A percentile compares a stretch with the other conserved stretches of the same genome.
These are phyloP conservation scores for Murina feae DNA, from an alignment of 2,113 vertebrate genomes.

Conservation along the genomic window DNA sequence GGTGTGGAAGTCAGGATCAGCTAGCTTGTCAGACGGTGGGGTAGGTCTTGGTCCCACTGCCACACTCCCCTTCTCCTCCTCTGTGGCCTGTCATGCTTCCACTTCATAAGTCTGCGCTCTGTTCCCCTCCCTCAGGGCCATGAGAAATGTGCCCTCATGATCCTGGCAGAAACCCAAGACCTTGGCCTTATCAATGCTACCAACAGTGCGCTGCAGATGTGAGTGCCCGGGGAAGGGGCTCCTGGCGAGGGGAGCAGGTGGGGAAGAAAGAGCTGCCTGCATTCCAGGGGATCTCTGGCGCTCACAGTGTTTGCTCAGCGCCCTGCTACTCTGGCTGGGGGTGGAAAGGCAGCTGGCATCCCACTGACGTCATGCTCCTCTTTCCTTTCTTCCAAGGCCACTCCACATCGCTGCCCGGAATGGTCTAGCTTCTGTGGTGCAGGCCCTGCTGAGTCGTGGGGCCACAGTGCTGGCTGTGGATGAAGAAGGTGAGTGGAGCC, in stretches of 20 bases:
- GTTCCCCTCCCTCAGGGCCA: constrained; percentile 85
- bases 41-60: no score
- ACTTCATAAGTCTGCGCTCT: background rate
- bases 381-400: constrained; percentile 82
- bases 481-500: constrained; percentile 87
- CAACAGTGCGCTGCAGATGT: constrained; percentile 96
- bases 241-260: background rate
- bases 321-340: background rate
- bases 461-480: constrained; percentile 97
- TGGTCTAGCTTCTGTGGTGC: constrained; percentile 94
- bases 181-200: constrained; percentile 96
- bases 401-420: constrained; percentile 97
- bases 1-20: background rate
- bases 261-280: background rate
- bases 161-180: constrained; percentile 94
- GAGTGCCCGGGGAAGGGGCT: constrained; percentile 76
- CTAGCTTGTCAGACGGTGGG: no score
- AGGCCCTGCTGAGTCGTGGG: constrained; percentile 94
- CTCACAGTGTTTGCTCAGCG: background rate
- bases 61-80: background rate
- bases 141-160: constrained; percentile 98
- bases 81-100: background rate
- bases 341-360: background rate
- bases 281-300: background rate
- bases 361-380: background rate